Percentiles rank a stretch among this genome's conserved stretches.
Conservation (phyloP, 1,140 invertebrate species). For the Lamellibrachia luymesi region DNA sequence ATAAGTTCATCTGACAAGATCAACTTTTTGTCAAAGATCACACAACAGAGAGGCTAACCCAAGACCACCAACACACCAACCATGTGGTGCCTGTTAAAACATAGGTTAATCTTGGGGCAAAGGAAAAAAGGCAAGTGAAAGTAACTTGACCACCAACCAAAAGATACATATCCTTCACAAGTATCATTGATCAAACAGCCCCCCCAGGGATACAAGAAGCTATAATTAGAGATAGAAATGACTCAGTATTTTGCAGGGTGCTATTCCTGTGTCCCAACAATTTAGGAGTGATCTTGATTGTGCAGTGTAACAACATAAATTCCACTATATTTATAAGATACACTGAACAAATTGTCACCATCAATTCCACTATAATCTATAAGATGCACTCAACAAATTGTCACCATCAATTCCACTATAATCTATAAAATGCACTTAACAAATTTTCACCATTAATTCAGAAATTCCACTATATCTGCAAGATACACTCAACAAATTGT, state of each 20-base stretch:
- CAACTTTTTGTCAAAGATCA: not conserved
- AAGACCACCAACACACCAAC: not conserved
- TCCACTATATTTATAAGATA: not conserved
- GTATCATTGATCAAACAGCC: not conserved
- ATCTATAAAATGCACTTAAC: too few relatives aligned
- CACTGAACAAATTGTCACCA: not conserved
- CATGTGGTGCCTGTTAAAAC: not conserved
- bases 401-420: not conserved
- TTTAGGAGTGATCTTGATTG: not conserved
- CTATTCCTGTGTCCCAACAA: too few relatives aligned
- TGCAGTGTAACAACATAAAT: not conserved
- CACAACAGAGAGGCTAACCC: too few relatives aligned
- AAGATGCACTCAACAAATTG: not conserved
- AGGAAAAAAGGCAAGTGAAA: too few relatives aligned
- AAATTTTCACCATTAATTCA: not conserved
- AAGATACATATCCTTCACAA: not conserved
- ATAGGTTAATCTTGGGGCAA: not conserved
- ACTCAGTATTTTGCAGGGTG: too few relatives aligned
- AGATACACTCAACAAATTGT: not conserved
- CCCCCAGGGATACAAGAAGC: not conserved
- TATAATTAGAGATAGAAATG: not conserved
- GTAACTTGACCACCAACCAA: not conserved
- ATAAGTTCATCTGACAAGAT: not conserved
- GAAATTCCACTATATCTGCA: not conserved
- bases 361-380: not conserved